A percentile compares a stretch with the other conserved stretches of the same genome.
These are phyloP conservation scores for Strigamia transsilvanica DNA, from an alignment of 2,888 invertebrate species.

Conservation along the genomic window DNA sequence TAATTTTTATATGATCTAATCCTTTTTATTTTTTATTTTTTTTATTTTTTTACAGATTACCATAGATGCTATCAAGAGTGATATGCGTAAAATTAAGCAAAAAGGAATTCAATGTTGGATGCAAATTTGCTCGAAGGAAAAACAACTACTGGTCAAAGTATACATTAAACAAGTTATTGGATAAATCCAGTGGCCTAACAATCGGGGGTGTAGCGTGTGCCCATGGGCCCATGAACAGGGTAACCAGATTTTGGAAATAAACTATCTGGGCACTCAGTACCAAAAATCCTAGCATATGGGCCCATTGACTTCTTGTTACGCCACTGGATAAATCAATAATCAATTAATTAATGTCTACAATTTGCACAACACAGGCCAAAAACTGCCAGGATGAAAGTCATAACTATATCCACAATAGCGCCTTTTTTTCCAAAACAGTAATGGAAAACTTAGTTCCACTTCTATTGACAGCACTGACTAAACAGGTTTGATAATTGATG, in stretches of 20 bases:
- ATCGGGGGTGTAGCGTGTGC: no score
- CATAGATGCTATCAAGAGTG: background rate
- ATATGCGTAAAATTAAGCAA: background rate
- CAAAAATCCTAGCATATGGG: no score
- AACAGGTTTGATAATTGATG: background rate
- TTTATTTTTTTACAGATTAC: background rate
- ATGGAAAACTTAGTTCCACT: background rate
- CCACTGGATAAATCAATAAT: no score
- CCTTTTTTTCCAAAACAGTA: background rate
- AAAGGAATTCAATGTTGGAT: background rate
- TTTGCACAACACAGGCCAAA: slow-evolving; percentile 10
- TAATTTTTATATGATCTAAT: background rate
- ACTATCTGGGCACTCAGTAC: no score
- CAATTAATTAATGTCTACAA: background rate
- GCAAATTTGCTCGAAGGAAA: background rate
- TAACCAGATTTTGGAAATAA: background rate
- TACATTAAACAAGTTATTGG: no score
- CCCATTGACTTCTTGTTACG: no score
- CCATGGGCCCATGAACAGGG: no score
- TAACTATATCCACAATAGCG: background rate
- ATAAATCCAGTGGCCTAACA: no score
- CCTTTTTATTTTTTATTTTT: no score
- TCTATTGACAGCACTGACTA: background rate
- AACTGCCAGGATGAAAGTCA: no score
- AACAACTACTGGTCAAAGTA: background rate